These are phyloP conservation scores for Eulemur coronatus DNA, from an alignment of 2,797 vertebrate genomes.

Conservation along the genomic window DNA sequence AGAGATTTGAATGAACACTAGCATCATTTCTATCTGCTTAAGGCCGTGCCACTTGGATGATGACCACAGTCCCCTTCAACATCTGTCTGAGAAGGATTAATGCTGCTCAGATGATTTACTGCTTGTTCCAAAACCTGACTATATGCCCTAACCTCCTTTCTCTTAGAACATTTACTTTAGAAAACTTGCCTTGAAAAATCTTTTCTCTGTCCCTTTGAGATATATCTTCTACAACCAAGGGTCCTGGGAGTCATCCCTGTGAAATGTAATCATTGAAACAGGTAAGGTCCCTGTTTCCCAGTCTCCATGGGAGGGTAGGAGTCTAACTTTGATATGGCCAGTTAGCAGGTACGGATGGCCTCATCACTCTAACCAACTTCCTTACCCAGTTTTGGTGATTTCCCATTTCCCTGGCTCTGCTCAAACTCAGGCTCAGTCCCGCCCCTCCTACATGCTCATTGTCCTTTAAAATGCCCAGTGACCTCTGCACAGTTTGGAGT, in stretches of 20 bases:
- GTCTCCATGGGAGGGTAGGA: not conserved
- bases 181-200: not conserved
- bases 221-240: not conserved
- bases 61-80: not conserved
- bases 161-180: not conserved
- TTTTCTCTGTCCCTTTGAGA: not conserved
- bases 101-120: not conserved
- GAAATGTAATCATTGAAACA: not conserved
- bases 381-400: not conserved
- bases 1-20: not conserved
- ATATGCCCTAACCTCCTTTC: not conserved
- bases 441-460: not conserved
- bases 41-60: not conserved
- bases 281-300: not conserved
- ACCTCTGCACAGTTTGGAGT: not conserved
- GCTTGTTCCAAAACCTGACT: not conserved
- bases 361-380: not conserved
- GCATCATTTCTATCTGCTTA: not conserved
- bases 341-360: not conserved
- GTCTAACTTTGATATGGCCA: not conserved
- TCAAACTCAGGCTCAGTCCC: not conserved
- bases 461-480: not conserved
- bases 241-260: not conserved
- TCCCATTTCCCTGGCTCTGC: not conserved
- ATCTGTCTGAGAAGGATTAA: not conserved